Evolutionary conservation across 2,888 invertebrate genomes (phyloP).

Genomic region (Archips crataeganus): DNA sequence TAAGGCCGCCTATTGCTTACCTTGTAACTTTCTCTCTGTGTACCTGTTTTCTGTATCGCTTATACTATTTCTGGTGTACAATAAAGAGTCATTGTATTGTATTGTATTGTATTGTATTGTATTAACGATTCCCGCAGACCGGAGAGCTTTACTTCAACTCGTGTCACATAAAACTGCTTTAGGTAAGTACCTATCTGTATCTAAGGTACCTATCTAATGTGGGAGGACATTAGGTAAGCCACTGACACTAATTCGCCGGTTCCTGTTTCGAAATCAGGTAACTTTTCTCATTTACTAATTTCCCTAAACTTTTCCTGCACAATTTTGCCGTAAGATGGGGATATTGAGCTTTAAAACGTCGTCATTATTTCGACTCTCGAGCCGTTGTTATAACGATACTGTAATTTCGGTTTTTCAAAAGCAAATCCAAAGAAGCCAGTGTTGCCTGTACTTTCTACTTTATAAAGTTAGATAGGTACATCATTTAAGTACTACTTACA

Average conservation of each 20-base stretch:
- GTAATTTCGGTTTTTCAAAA: neutral
- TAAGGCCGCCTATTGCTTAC: too few species aligned
- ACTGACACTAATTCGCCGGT: constrained; percentile 27
- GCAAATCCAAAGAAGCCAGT: neutral
- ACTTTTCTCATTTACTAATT: constrained; percentile 62
- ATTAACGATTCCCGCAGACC: neutral
- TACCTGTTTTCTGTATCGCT: too few species aligned
- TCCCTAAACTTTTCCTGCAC: constrained; percentile 45
- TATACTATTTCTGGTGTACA: too few species aligned
- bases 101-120: too few species aligned
- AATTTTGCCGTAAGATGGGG: constrained; percentile 39
- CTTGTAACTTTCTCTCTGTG: too few species aligned
- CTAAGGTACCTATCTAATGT: constrained; percentile 10
- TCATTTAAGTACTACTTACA: too few species aligned
- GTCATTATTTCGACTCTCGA: constrained; percentile 24
- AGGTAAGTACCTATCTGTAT: neutral
- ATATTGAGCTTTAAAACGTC: constrained; percentile 41
- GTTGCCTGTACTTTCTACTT: too few species aligned
- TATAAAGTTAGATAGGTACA: too few species aligned
- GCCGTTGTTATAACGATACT: neutral
- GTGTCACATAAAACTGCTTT: neutral
- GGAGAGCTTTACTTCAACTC: neutral
- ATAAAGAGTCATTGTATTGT: too few species aligned
- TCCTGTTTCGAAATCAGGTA: constrained; percentile 47
- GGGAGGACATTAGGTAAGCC: constrained; percentile 10